Percentiles rank a stretch among this genome's conserved stretches.
These are phyloP conservation scores for Papilio polyxenes DNA, from an alignment of 1,140 invertebrate species.

Conservation along the genomic window DNA sequence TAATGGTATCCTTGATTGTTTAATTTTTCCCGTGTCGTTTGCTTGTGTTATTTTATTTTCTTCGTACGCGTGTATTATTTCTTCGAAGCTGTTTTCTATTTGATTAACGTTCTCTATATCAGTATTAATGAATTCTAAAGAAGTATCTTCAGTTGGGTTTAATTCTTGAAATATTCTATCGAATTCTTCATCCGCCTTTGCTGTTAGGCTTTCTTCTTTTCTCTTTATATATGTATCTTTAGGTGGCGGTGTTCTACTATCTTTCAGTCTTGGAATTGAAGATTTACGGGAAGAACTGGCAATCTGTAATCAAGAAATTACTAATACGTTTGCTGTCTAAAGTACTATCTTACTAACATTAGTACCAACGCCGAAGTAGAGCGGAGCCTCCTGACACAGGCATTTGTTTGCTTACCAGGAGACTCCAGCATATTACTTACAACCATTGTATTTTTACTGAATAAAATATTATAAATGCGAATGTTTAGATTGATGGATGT, in stretches of 20 bases:
- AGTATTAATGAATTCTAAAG: constrained; percentile 41
- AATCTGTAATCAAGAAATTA: constrained; percentile 34
- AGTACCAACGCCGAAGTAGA: no score
- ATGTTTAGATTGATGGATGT: no score
- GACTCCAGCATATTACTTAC: no score
- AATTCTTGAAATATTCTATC: constrained; percentile 71
- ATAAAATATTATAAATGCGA: no score
- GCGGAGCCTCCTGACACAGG: no score
- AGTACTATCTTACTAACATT: no score
- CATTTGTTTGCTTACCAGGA: no score
- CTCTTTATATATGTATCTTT: constrained; percentile 26
- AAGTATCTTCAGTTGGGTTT: constrained; percentile 42
- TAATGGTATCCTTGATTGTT: constrained; percentile 63
- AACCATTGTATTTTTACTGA: no score
- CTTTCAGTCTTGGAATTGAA: constrained; percentile 61
- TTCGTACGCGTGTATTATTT: constrained; percentile 72
- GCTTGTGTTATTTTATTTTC: constrained; percentile 54
- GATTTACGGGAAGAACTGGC: constrained; percentile 46
- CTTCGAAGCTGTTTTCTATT: constrained; percentile 67
- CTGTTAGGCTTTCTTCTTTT: constrained; percentile 34
- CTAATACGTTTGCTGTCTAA: no score
- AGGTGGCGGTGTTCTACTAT: constrained; percentile 42
- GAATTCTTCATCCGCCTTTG: constrained; percentile 65
- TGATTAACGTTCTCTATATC: constrained; percentile 58
- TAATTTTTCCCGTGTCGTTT: constrained; percentile 47